These are phyloP conservation scores for Vanessa tameamea DNA, from an alignment of 1,140 invertebrate species.

Conservation along the genomic window DNA sequence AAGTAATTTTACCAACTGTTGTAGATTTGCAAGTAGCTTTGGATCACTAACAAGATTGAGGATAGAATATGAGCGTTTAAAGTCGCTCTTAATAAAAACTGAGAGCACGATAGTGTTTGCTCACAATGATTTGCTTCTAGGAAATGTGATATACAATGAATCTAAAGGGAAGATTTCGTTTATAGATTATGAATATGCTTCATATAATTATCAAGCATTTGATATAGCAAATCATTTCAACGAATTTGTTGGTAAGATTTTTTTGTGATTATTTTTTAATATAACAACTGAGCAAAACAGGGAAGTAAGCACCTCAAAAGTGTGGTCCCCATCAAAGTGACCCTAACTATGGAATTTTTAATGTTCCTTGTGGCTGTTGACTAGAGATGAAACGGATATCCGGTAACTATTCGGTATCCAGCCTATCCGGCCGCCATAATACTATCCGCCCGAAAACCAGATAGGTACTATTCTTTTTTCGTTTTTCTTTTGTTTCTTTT, in stretches of 20 bases:
- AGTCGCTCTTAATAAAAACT: conserved; percentile 83
- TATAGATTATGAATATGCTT: conserved; percentile 99
- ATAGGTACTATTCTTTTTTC: too few relatives aligned
- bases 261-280: conserved; percentile 5
- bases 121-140: conserved; percentile 98
- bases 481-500: too few relatives aligned
- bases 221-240: conserved; percentile 99
- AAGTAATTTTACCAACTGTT: conserved; percentile 58
- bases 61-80: conserved; percentile 86
- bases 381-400: too few relatives aligned
- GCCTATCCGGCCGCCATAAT: too few relatives aligned
- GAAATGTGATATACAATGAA: conserved; percentile 94
- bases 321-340: too few relatives aligned
- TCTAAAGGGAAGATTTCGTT: conserved; percentile 89
- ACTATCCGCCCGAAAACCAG: too few relatives aligned
- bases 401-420: too few relatives aligned
- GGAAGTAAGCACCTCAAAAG: too few relatives aligned
- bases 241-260: conserved; percentile 94
- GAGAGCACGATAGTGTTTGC: conserved; percentile 94
- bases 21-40: conserved; percentile 86
- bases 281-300: too few relatives aligned
- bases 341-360: too few relatives aligned
- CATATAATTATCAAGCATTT: conserved; percentile 96
- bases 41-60: conserved; percentile 84
- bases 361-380: too few relatives aligned